Conservation (phyloP, 2,797 vertebrate species). For the Chelidonichthys spinosus region DNA sequence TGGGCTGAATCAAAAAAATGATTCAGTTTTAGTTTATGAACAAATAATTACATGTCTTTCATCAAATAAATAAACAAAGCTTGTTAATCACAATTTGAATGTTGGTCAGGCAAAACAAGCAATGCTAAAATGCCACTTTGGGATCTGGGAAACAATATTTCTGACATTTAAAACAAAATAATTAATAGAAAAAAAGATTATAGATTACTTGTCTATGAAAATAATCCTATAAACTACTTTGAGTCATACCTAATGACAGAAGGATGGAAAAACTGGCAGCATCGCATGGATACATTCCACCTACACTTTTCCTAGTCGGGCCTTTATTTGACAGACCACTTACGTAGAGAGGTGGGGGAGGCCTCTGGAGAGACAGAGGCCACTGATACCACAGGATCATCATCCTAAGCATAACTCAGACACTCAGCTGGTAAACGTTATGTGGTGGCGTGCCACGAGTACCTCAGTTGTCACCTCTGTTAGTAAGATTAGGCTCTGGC, state of each 20-base stretch:
- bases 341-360: slow-evolving; percentile 34
- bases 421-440: slow-evolving; percentile 63
- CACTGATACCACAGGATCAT: slow-evolving; percentile 64
- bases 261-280: slow-evolving; percentile 16
- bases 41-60: not conserved
- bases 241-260: slow-evolving; percentile 2
- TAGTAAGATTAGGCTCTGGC: slow-evolving; percentile 69
- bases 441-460: slow-evolving; percentile 60
- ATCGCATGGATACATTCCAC: slow-evolving; percentile 27
- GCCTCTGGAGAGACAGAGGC: slow-evolving; percentile 48
- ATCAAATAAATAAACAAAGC: not conserved
- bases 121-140: not conserved
- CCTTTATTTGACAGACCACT: slow-evolving; percentile 49
- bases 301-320: slow-evolving; percentile 16
- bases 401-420: slow-evolving; percentile 65
- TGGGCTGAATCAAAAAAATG: slow-evolving; percentile 14
- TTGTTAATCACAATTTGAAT: not conserved
- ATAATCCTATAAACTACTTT: not conserved
- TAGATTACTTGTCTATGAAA: not conserved
- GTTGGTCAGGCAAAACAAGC: not conserved
- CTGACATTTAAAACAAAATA: not conserved
- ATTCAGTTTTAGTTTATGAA: slow-evolving; percentile 18
- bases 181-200: not conserved
- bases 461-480: slow-evolving; percentile 76
- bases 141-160: not conserved